Evolutionary conservation across 2,888 invertebrate genomes (phyloP).

Genomic region (Drosophila phalerata): DNA sequence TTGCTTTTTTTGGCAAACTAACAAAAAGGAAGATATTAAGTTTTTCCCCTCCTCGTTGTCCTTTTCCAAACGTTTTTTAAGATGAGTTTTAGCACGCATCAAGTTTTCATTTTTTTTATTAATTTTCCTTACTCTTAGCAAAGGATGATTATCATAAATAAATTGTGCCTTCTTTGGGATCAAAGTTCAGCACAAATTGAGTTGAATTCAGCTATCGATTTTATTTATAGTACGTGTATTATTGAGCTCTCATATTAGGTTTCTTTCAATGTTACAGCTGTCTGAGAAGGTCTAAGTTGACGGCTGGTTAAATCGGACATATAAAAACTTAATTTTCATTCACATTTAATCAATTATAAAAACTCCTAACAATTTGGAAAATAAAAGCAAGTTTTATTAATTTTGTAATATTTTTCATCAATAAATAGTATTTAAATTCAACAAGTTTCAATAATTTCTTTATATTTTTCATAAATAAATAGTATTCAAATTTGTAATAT

Average conservation of each 20-base stretch:
- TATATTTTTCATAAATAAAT: too few species aligned
- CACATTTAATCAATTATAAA: too few species aligned
- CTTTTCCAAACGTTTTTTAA: conserved; percentile 10
- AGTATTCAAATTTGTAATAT: too few species aligned
- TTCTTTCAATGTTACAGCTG: not conserved
- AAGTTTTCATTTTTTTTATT: conserved; percentile 29
- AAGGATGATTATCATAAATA: not conserved
- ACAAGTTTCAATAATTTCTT: too few species aligned
- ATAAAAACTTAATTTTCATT: too few species aligned
- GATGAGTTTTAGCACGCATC: conserved; percentile 51
- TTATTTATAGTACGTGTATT: conserved; percentile 22
- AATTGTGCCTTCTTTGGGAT: not conserved
- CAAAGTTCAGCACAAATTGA: conserved; percentile 21
- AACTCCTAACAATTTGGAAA: too few species aligned
- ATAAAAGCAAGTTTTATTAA: too few species aligned
- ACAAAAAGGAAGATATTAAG: conserved; percentile 24
- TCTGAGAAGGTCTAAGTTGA: not conserved
- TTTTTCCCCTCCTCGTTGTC: too few species aligned
- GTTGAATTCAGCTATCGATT: conserved; percentile 61
- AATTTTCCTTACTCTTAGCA: not conserved
- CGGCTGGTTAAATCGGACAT: not conserved
- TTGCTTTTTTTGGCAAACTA: conserved; percentile 22
- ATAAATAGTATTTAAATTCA: too few species aligned
- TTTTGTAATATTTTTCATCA: too few species aligned
- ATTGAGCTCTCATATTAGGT: conserved; percentile 1